Evolutionary conservation across 2,113 vertebrate species (phyloP), one percentile per base, ranked within the genome.

Genomic region (Lepisosteus osseus): DNA sequence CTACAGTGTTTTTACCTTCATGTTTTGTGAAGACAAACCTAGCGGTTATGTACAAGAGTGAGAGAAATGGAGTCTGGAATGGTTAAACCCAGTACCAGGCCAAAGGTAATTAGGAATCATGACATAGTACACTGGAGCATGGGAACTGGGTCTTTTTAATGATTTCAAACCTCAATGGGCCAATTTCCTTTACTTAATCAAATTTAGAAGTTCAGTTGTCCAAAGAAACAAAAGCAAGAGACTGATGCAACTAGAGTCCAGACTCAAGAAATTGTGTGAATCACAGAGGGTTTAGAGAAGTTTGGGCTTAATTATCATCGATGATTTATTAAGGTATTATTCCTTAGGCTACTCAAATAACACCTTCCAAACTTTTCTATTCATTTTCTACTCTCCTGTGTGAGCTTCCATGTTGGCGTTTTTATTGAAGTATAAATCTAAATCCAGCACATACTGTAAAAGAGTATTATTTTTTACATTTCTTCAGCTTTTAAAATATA

Each of bases 81-180:
- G n/a, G n/a, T 59, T 6, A 59, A 59, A 59, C n/a, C 56, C n/a
- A 12, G 13, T 12, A 59, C 13, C 13, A 59, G 11, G 12, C 56
- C 56, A 59, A 13, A n/a, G 56, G 13, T 59, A 59, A 59, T 59
- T 59, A 59, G n/a, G 7, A 8, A 59, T 54, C 54, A 55, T 11
- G 54, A 55, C 13, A 13, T 29, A 59, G 57, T 5, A 13, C 5
- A 59, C 12, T 2, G 14, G 57, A 15, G 57, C 57, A 59, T 59
- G 57, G 57, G 57, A 59, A 59, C 57, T 3, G 14, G 14, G 57
- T 11, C 57, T 59, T 8, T 59, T 4, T 13, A 59, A 59, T 59
- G 57, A 59, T 59, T 13, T 13, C 57, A 59, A 59, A 59, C 14
- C 57, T 59, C 57, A 59, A 59, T 59, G 57, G 57, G 14, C 57